These are phyloP conservation scores for Gadopsis marmoratus DNA, from an alignment of 2,797 vertebrate genomes.

Conservation along the genomic window DNA sequence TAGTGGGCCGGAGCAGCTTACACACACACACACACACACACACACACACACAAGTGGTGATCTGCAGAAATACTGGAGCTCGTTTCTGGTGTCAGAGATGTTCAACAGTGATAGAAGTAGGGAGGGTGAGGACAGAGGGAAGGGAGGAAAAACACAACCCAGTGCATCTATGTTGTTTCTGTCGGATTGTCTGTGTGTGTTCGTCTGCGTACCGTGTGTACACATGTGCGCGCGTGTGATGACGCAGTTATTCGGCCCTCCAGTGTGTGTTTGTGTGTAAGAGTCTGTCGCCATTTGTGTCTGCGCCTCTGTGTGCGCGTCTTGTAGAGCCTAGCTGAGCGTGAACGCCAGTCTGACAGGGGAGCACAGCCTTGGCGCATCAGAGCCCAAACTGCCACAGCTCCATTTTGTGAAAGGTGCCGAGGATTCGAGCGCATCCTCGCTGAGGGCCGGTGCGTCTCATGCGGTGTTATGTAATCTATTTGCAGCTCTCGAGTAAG, in stretches of 20 bases:
- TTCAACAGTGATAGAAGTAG: constrained; percentile 21
- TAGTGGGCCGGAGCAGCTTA: constrained; percentile 30
- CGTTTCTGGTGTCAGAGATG: constrained; percentile 45
- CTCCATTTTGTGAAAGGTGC: constrained; percentile 79
- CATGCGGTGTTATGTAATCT: constrained; percentile 61
- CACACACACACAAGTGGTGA: constrained; percentile 12
- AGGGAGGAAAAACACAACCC: constrained; percentile 1
- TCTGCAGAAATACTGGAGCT: constrained; percentile 28
- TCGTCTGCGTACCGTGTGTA: constrained; percentile 13
- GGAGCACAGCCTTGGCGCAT: constrained; percentile 72
- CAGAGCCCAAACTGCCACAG: constrained; percentile 71
- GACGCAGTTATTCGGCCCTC: constrained; percentile 37
- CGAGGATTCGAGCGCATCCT: constrained; percentile 64
- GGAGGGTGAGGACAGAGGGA: not conserved
- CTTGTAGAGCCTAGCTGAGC: constrained; percentile 57
- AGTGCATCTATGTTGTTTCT: constrained; percentile 2
- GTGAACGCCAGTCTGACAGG: constrained; percentile 78
- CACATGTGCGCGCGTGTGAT: constrained; percentile 16
- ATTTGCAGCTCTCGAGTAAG: constrained; percentile 48
- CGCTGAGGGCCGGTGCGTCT: constrained; percentile 52
- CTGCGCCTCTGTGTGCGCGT: constrained; percentile 43
- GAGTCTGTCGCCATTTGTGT: constrained; percentile 51
- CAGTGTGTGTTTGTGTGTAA: constrained; percentile 31
- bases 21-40: not conserved
- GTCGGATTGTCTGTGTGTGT: not conserved